A percentile compares a stretch with the other conserved stretches of the same genome.
Conservation (phyloP, 2,888 invertebrate genomes). For the Amblyteles armatorius region DNA sequence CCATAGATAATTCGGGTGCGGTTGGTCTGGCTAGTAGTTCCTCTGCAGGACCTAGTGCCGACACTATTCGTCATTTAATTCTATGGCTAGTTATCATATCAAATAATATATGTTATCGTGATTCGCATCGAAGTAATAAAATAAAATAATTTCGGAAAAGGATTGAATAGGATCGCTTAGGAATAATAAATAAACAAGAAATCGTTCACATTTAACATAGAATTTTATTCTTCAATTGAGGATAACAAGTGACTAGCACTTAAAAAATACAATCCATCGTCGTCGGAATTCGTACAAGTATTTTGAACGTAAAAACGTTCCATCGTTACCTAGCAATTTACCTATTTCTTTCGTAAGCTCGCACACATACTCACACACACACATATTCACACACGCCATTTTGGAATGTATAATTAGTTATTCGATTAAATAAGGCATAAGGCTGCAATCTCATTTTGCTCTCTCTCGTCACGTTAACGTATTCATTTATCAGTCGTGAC, state of each 20-base stretch:
- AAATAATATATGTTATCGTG: no score
- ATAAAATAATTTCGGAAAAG: neutral
- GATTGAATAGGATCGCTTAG: neutral
- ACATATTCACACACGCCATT: conserved; percentile 52
- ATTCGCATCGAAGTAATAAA: neutral
- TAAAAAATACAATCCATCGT: conserved; percentile 74
- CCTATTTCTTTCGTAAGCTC: conserved; percentile 42
- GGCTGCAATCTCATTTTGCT: conserved; percentile 47
- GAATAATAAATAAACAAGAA: neutral
- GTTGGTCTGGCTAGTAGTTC: no score
- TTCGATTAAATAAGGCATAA: conserved; percentile 58
- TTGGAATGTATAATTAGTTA: conserved; percentile 68
- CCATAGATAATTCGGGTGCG: no score
- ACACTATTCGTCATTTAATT: no score
- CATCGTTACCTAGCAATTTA: conserved; percentile 38
- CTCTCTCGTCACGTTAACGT: conserved; percentile 53
- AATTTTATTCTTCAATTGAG: conserved; percentile 82
- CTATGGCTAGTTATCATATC: no score
- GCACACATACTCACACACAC: conserved; percentile 25
- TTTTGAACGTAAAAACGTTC: conserved; percentile 38
- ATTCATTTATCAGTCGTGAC: conserved; percentile 58
- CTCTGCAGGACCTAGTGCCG: no score
- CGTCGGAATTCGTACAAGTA: conserved; percentile 56
- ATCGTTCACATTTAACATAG: conserved; percentile 76
- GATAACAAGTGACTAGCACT: conserved; percentile 84